Evolutionary conservation across 2,797 vertebrate genomes (phyloP), one percentile per base, ranked within the genome.

Genomic region (Hoplostethus atlanticus): DNA sequence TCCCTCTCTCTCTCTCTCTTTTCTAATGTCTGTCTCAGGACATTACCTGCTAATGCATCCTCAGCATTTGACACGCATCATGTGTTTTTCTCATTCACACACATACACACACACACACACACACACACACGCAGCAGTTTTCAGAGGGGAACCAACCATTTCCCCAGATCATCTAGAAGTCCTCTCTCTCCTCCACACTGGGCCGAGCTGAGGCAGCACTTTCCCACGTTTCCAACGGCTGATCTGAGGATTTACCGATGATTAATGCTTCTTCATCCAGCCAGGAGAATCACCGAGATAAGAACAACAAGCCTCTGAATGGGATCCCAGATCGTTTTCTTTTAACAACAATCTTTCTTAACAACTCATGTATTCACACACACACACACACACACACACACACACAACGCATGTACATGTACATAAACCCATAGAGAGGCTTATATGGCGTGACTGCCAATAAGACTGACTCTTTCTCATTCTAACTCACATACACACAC

Each of bases 11-110:
- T 11, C 16, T 38, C 55, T 36, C 34, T 38, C 36, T 40, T 30
- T 57, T 57, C 15, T n/a, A 31, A 31, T 48, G 28, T 50, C 34
- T 36, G 16, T 62, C 44, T 50, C 61, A 4, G 44, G 10, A 44
- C 16, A 57, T 54, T 71, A 38, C 16, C 13, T 31, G 2, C 46
- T 64, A 79, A 75, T 50, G 57, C 65, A 73, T 25, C 44, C 52
- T 68, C 65, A 65, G 46, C 63, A 58, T 55, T 38, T 57, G 54
- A 73, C 60, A 57, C 25, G 66, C 71, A 71, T 30, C 73, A 46
- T 64, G 38, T 44, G 44, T 28, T 61, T 52, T 59, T 62, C 9
- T 15, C 48, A 13, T 64, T 65, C 30, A 15, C 15, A 44, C 57
- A 59, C 57, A 59, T 13, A 34, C 38, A 38, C 36, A 53, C 16